Percentiles rank a stretch among this genome's conserved stretches.
These are phyloP conservation scores for Chloebia gouldiae DNA, from an alignment of 2,113 vertebrate species.

Conservation along the genomic window DNA sequence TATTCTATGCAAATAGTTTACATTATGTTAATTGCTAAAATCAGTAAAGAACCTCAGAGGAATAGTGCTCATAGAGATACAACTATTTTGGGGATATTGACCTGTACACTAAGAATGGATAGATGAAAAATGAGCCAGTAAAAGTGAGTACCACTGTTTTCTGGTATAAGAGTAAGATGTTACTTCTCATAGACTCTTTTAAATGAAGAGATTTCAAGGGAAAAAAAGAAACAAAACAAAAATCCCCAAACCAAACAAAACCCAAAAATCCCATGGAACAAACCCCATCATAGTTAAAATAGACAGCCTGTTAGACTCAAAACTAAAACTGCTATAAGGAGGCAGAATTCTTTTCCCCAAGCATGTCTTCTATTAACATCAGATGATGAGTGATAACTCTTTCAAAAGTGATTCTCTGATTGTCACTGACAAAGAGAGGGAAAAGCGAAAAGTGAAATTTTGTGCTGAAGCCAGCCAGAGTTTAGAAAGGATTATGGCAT, in stretches of 20 bases:
- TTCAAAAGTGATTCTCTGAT: background rate
- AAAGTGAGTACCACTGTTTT: background rate
- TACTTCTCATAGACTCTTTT: background rate
- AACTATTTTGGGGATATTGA: background rate
- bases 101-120: background rate
- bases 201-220: background rate
- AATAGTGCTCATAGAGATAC: background rate
- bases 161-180: background rate
- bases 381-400: background rate
- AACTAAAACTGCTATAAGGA: background rate
- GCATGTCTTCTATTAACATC: background rate
- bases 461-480: background rate
- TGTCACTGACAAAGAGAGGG: background rate
- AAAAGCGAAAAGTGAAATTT: rapidly evolving
- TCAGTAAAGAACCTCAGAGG: background rate
- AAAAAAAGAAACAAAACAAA: background rate
- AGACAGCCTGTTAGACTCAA: background rate
- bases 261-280: background rate
- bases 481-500: background rate
- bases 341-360: background rate
- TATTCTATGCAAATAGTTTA: background rate
- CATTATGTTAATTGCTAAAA: background rate
- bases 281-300: rapidly evolving
- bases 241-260: background rate
- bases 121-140: background rate